phyloP scores from a whole-genome alignment of 1,140 invertebrate species.

The Pachypeltis micranthus region DNA sequence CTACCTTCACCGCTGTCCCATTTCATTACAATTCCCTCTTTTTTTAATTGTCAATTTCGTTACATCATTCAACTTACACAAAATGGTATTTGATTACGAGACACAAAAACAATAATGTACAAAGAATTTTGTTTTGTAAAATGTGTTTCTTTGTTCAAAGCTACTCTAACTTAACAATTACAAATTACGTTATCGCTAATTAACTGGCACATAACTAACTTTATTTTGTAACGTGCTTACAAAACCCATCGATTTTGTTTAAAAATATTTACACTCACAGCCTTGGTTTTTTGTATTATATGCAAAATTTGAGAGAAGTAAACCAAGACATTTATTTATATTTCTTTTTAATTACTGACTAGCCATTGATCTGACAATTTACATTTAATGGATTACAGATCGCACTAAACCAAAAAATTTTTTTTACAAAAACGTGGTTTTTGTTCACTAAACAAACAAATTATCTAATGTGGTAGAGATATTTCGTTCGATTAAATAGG shows the following conservation, averaged over 20 bases:
- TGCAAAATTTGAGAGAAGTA: slow-evolving; percentile 3
- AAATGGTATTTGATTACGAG: too few relatives aligned
- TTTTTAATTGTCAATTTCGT: too few relatives aligned
- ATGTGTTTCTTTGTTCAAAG: neutral
- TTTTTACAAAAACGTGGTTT: neutral
- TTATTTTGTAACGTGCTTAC: neutral
- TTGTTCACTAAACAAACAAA: neutral
- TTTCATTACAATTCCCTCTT: neutral
- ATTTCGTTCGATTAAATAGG: neutral
- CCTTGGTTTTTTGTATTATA: neutral
- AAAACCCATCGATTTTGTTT: neutral
- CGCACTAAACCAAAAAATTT: neutral
- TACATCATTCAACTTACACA: too few relatives aligned
- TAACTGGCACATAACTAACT: neutral
- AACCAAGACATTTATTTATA: neutral
- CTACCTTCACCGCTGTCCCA: neutral
- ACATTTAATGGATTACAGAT: neutral
- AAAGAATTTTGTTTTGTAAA: neutral
- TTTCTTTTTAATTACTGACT: neutral
- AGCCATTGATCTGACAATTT: neutral
- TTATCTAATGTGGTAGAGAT: neutral
- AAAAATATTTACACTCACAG: slow-evolving; percentile 4
- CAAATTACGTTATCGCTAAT: neutral
- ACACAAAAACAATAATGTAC: neutral
- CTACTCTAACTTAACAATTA: neutral